Evolutionary conservation across 2,888 invertebrate species (phyloP).

Genomic region (Cheilosia vulpina): DNA sequence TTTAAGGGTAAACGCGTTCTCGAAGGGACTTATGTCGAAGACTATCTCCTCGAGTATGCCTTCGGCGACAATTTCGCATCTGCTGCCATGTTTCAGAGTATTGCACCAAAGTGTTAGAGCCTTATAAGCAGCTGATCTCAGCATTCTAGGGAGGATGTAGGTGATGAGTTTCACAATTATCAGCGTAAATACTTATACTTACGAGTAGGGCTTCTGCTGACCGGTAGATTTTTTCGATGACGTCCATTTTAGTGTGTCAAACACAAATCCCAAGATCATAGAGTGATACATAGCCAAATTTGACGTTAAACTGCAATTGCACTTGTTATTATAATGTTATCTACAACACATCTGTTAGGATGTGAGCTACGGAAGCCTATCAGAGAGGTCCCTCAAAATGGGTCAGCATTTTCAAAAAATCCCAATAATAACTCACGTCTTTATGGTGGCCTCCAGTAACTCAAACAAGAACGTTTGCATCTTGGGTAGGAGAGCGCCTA

Average conservation of each 20-base stretch:
- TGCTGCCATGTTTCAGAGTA: slow-evolving; percentile 77
- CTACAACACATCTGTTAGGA: neutral
- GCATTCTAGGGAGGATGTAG: slow-evolving; percentile 68
- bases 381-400: too few species aligned
- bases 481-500: slow-evolving; percentile 78
- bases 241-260: slow-evolving; percentile 79
- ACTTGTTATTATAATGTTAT: neutral
- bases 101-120: slow-evolving; percentile 78
- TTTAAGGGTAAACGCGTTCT: slow-evolving; percentile 77
- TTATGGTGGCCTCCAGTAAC: slow-evolving; percentile 77
- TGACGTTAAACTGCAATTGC: slow-evolving; percentile 75
- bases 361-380: too few species aligned
- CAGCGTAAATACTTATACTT: slow-evolving; percentile 56
- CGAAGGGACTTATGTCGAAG: slow-evolving; percentile 77
- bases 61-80: slow-evolving; percentile 77
- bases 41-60: slow-evolving; percentile 77
- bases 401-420: neutral
- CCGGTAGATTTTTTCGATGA: slow-evolving; percentile 76
- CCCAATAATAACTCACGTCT: slow-evolving; percentile 76
- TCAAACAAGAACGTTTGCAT: slow-evolving; percentile 78
- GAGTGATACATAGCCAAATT: slow-evolving; percentile 78
- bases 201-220: slow-evolving; percentile 78
- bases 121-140: slow-evolving; percentile 77
- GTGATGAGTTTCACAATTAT: slow-evolving; percentile 67
- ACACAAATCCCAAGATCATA: slow-evolving; percentile 76